Base-by-base conservation (phyloP, 2,888 invertebrate genomes). In the Argyresthia albistria region DNA sequence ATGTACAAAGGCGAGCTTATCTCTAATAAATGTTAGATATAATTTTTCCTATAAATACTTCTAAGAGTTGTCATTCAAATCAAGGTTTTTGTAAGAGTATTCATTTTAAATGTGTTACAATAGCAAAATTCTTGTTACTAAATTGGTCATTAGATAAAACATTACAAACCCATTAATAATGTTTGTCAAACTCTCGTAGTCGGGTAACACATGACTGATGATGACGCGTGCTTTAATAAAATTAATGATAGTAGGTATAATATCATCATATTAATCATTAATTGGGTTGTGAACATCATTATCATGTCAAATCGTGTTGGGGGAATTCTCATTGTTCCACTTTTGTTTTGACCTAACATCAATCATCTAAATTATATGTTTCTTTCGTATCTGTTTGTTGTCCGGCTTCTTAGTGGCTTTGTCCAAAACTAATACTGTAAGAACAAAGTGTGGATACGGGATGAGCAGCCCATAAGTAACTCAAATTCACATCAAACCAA, bases 261-360 rank as follows among this genome's bases (percentile, higher is more conserved):
- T 79, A 78, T 74, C 70, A 74, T 80, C 25, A 6, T 25, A 25
- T 25, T 25, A 25, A 25, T 25, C 72, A 82, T 82, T 80, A 82
- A 83, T 82, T 81, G 75, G 78, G 75, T 73, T 76, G 74, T 70
- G 70, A 71, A 73, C 65, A 74, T 76, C 72, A 73, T 80, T 47
- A 42, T 53, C 53, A 54, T 55, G 50, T 39, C 53, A 35, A 46
- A 16, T 46, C 14, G 8, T 12, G 51, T 25, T 43, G 51, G 51
- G 35, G 25, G 50, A 25, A 43, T 51, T 56, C 52, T 55, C 57
- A 58, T 46, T 55, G 50, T 59, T 59, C 54, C 55, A 55, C 58
- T 47, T 43, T 10, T 48, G 39, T 53, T 47, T 25, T 47, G 14
- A 39, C 35, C 25, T 16, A 16, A 14, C 53, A 53, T 53, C 48